phyloP scores from a whole-genome alignment of 1,140 invertebrate species.

The Magallana ariakensis region DNA sequence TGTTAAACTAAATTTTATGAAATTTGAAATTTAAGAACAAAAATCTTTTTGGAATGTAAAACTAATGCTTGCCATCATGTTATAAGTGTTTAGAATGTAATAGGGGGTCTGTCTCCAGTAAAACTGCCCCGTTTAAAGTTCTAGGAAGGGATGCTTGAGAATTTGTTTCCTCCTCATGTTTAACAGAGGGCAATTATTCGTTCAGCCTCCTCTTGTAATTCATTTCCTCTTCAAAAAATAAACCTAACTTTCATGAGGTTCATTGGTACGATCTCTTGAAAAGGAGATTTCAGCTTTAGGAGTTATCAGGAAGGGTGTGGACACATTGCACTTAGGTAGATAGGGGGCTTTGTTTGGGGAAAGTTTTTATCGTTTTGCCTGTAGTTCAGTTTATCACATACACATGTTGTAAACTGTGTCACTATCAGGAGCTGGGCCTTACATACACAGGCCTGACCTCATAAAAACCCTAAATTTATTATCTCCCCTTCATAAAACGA shows the following conservation, averaged over 20 bases:
- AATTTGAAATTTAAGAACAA: no score
- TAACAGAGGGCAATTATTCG: not conserved
- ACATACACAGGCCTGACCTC: not conserved
- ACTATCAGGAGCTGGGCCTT: not conserved
- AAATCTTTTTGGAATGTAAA: no score
- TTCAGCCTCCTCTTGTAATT: not conserved
- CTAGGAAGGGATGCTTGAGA: constrained; percentile 16
- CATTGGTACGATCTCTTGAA: no score
- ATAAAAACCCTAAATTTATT: not conserved
- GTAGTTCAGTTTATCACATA: not conserved
- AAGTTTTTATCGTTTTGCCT: constrained; percentile 1
- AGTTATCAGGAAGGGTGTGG: constrained; percentile 7
- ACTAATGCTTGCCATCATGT: no score
- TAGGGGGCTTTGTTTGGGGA: constrained; percentile 1
- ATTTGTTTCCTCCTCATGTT: not conserved
- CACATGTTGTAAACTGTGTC: not conserved
- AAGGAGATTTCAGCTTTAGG: no score
- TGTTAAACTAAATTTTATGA: no score
- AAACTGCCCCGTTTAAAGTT: no score
- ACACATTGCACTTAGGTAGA: not conserved
- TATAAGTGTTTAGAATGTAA: no score
- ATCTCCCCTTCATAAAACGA: not conserved
- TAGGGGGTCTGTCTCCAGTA: no score
- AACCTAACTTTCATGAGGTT: no score
- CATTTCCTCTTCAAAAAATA: not conserved